phyloP scores from a whole-genome alignment of 2,888 invertebrate species.

The Drosophila eohydei region DNA sequence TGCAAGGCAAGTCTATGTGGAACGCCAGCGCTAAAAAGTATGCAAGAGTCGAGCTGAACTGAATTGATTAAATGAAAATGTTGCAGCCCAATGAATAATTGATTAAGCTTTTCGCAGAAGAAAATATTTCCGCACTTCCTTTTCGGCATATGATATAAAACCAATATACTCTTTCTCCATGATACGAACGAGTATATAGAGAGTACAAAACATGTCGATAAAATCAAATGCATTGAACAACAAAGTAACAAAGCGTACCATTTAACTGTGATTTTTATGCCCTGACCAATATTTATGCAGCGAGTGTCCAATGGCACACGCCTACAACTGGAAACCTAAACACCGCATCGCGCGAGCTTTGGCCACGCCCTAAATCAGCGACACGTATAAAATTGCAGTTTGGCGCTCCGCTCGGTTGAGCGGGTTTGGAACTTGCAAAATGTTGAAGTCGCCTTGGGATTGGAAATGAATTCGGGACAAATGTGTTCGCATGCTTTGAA shows the following conservation, averaged over 20 bases:
- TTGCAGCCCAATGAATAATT: neutral
- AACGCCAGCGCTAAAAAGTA: constrained; percentile 22
- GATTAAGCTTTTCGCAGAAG: neutral
- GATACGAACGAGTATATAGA: neutral
- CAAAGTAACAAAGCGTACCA: constrained; percentile 69
- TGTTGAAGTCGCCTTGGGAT: constrained; percentile 46
- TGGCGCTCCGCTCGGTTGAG: constrained; percentile 30
- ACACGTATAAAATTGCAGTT: constrained; percentile 50
- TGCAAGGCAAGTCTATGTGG: constrained; percentile 2
- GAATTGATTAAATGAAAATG: neutral
- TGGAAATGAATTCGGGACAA: constrained; percentile 16
- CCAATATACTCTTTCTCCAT: neutral
- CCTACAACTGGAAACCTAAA: constrained; percentile 14
- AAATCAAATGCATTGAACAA: constrained; percentile 40
- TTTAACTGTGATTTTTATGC: constrained; percentile 74
- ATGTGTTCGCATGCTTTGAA: constrained; percentile 13
- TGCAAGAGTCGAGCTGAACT: constrained; percentile 8
- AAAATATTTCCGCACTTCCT: neutral
- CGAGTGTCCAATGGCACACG: constrained; percentile 36
- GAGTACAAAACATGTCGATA: constrained; percentile 12
- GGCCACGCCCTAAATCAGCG: constrained; percentile 46
- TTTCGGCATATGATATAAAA: too few relatives aligned
- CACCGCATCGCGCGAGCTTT: neutral
- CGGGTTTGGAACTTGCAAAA: constrained; percentile 49
- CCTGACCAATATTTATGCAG: constrained; percentile 62